Percentiles rank a stretch among this genome's conserved stretches.
Evolutionary conservation across 2,888 invertebrate genomes (phyloP).

Genomic region (Zaprionus lineosus): DNA sequence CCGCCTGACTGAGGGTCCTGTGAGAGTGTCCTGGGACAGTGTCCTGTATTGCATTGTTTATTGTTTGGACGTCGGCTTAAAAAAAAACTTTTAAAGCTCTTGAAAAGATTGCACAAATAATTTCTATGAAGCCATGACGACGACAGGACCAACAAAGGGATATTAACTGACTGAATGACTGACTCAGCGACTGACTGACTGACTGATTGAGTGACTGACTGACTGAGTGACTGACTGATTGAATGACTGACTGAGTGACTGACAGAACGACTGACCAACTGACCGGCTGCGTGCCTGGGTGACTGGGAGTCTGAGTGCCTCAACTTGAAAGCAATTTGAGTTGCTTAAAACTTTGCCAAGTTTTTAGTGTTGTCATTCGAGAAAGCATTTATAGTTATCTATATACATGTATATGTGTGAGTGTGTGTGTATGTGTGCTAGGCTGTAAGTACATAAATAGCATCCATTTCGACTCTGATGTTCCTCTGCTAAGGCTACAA

Average conservation of each 20-base stretch:
- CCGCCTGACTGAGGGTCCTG: constrained; percentile 20
- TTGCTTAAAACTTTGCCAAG: constrained; percentile 44
- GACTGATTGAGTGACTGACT: not conserved
- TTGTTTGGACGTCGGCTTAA: constrained; percentile 54
- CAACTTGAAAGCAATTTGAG: constrained; percentile 20
- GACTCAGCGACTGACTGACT: constrained; percentile 23
- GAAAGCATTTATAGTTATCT: constrained; percentile 16
- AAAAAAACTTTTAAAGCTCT: constrained; percentile 47
- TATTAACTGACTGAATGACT: constrained; percentile 17
- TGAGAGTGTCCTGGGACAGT: too few species aligned
- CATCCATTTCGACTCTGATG: too few species aligned
- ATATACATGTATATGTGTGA: not conserved
- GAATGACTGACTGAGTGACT: not conserved
- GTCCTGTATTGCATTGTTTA: constrained; percentile 64
- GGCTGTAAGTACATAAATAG: too few species aligned
- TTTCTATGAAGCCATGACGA: constrained; percentile 13
- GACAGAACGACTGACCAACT: too few species aligned
- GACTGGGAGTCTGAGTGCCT: constrained; percentile 2
- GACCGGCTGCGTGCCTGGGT: too few species aligned
- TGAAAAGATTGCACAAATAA: constrained; percentile 42
- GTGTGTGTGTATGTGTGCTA: not conserved
- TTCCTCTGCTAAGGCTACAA: too few species aligned
- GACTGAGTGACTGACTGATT: constrained; percentile 11
- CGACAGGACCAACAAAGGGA: constrained; percentile 38
- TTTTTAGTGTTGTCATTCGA: constrained; percentile 37